Evolutionary conservation across 2,888 invertebrate species (phyloP), one percentile per base, ranked within the genome.

Genomic region (Harpagoxenus sublaevis): DNA sequence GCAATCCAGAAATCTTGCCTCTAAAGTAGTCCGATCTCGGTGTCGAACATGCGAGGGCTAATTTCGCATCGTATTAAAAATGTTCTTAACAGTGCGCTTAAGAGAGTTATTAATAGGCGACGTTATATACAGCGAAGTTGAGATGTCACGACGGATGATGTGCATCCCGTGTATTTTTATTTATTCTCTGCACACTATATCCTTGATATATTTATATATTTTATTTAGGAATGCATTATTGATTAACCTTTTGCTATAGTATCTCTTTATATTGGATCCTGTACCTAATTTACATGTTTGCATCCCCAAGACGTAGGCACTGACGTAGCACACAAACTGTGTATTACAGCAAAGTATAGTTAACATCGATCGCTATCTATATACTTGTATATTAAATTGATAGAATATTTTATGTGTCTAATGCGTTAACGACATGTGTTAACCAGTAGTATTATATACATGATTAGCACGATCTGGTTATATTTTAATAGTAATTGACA

Each of bases 361-460:
- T 73, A 73, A 51, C 73, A 73, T 55, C 48, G 48, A 35, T 62
- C 18, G 8, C 48, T 55, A 57, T 68, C 1, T 55, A 42, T 31
- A 66, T 55, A 57, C 42, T 10, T 57, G 15, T 66, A 15, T 45
- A 78, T 68, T 57, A 68, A 68, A 68, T 68, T 55, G 55, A 31
- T 63, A 28, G 51, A 78, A 28, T 71, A 81, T 8, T 23, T 35
- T 35, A 39, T n/a, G 31, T 51, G 51, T 12, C 35, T 60, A 81
- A 73, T 73, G 60, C 28, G 28, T 79, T 79, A 71, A 71, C 39
- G 10, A 60, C 57, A 79, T 60, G 48, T 71, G 79, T 71, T 79
- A 79, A 79, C 57, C 39, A 28, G 12, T 51, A 60, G 73, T 39
- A 77, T 31, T 53, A 60, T 60, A 66, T 15, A 53, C 28, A 28